A percentile compares a stretch with the other conserved stretches of the same genome.
These are phyloP conservation scores for Polydrusus tereticollis DNA, from an alignment of 2,888 invertebrate genomes.

Conservation along the genomic window DNA sequence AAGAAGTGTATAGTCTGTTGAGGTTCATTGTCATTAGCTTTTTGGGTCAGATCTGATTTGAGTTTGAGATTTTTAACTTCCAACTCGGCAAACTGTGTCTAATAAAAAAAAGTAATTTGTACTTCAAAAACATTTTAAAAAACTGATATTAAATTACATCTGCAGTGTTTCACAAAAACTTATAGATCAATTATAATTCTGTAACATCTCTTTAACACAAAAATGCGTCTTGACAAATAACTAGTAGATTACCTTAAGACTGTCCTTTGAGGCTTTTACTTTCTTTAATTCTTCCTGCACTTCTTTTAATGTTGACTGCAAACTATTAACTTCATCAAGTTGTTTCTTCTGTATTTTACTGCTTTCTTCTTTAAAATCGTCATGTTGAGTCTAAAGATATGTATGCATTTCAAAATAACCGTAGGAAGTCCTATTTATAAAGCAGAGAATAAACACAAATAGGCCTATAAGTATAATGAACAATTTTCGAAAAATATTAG, in stretches of 20 bases:
- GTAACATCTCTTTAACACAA: no score
- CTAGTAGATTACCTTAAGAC: constrained; percentile 64
- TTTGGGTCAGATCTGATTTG: constrained; percentile 55
- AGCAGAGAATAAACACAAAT: background rate
- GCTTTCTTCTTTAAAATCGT: constrained; percentile 69
- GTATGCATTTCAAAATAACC: no score
- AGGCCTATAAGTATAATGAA: no score
- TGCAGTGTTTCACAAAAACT: no score
- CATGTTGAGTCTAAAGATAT: constrained; percentile 67
- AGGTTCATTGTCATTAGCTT: constrained; percentile 54
- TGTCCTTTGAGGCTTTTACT: constrained; percentile 61
- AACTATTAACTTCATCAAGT: constrained; percentile 67
- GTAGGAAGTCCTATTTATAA: no score
- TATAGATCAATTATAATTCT: no score
- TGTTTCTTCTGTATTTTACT: constrained; percentile 68
- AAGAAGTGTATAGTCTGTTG: constrained; percentile 59
- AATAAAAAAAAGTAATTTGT: constrained; percentile 37
- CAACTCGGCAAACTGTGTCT: constrained; percentile 63
- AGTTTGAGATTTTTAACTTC: constrained; percentile 63
- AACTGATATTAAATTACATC: no score
- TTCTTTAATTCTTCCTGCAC: constrained; percentile 68
- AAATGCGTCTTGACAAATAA: background rate
- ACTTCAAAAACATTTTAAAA: no score
- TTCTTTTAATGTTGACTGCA: constrained; percentile 68
- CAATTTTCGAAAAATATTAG: no score